Evolutionary conservation across 2,888 invertebrate species (phyloP).

Genomic region (Sphecodes monilicornis): DNA sequence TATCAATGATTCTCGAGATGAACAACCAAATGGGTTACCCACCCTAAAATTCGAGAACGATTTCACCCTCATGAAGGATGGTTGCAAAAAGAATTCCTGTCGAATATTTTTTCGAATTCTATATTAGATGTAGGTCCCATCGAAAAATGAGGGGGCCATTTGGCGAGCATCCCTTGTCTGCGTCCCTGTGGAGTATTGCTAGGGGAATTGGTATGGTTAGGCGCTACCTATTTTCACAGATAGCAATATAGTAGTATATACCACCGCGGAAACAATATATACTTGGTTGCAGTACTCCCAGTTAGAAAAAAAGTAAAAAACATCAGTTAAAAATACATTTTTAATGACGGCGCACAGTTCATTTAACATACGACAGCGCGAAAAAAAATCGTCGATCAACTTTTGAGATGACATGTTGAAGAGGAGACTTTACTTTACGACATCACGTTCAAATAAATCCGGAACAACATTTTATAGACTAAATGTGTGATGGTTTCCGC

Average conservation of each 20-base stretch:
- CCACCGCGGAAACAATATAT: background rate
- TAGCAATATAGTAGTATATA: background rate
- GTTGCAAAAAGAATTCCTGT: background rate
- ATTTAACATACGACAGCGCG: too few relatives aligned
- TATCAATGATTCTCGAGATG: background rate
- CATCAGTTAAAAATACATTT: too few relatives aligned
- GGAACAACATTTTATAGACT: too few relatives aligned
- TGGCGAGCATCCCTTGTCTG: conserved; percentile 5
- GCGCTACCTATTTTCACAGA: background rate
- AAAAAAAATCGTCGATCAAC: too few relatives aligned
- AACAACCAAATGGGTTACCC: background rate
- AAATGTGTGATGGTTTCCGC: too few relatives aligned
- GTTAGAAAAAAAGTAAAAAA: too few relatives aligned
- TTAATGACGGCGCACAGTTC: too few relatives aligned
- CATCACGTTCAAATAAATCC: too few relatives aligned
- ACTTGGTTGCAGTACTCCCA: background rate
- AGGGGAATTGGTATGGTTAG: background rate
- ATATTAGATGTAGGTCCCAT: background rate
- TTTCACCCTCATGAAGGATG: background rate
- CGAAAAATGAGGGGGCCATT: background rate
- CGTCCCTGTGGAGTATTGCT: background rate
- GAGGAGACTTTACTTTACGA: too few relatives aligned
- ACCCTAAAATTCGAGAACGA: background rate
- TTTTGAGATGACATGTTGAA: too few relatives aligned
- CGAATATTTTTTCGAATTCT: background rate